These are phyloP conservation scores for Andrena flavipes DNA, from an alignment of 2,888 invertebrate genomes.

Conservation along the genomic window DNA sequence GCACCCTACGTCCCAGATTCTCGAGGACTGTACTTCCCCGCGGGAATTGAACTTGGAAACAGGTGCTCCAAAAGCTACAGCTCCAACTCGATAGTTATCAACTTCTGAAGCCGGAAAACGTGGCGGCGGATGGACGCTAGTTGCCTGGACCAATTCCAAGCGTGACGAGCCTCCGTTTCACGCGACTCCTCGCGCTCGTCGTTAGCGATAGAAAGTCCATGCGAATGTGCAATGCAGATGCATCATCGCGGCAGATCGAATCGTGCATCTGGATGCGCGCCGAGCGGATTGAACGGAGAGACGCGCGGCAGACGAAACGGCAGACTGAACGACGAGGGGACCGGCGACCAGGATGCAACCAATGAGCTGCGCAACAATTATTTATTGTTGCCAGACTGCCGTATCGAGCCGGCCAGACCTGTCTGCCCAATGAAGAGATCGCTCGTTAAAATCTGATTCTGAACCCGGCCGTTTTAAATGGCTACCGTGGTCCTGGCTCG, in stretches of 20 bases:
- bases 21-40: no score
- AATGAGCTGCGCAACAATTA: constrained; percentile 83
- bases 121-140: no score
- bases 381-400: constrained; percentile 82
- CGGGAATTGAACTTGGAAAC: no score
- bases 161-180: no score
- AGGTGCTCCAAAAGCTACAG: no score
- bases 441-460: constrained; percentile 68
- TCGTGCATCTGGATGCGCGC: constrained; percentile 34
- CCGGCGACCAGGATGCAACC: constrained; percentile 82
- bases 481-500: constrained; percentile 40
- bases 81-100: no score
- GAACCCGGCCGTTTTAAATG: constrained; percentile 39
- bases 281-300: constrained; percentile 70
- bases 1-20: no score
- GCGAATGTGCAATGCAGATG: not conserved
- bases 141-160: no score
- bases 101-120: no score
- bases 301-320: constrained; percentile 76
- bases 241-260: not conserved
- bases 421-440: constrained; percentile 72
- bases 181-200: not conserved
- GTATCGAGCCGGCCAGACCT: constrained; percentile 66
- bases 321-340: constrained; percentile 80
- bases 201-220: not conserved